phyloP scores from a whole-genome alignment of 30 jellyfish, hydroid and myxozoan species.

The Haliclystus octoradiatus region DNA sequence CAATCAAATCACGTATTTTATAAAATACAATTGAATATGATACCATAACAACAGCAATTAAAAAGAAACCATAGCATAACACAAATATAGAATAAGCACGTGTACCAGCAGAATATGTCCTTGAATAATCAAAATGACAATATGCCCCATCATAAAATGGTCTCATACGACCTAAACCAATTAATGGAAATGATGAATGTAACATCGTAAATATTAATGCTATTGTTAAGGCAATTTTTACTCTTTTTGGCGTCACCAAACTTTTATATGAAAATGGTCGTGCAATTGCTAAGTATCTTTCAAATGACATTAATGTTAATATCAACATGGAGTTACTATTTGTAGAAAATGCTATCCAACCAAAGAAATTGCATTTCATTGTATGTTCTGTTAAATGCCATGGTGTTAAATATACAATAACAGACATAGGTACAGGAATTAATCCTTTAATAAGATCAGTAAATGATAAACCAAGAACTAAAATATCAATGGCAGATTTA shows the following conservation, averaged over 20 bases:
- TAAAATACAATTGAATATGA: slow-evolving; percentile 63
- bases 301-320: slow-evolving; percentile 70
- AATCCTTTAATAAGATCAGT: slow-evolving; percentile 77
- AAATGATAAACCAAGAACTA: slow-evolving; percentile 64
- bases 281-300: slow-evolving; percentile 69
- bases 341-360: slow-evolving; percentile 82
- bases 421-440: slow-evolving; percentile 77
- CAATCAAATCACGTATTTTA: slow-evolving; percentile 58
- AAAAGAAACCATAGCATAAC: slow-evolving; percentile 39
- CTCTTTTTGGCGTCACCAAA: slow-evolving; percentile 45
- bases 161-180: slow-evolving; percentile 60
- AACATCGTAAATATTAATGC: slow-evolving; percentile 39
- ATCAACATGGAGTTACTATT: slow-evolving; percentile 83
- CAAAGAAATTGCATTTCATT: slow-evolving; percentile 55
- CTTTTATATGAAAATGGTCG: slow-evolving; percentile 61
- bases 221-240: slow-evolving; percentile 22
- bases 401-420: slow-evolving; percentile 36
- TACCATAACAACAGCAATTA: slow-evolving; percentile 48
- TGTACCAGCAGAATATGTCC: slow-evolving; percentile 9
- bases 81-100: slow-evolving; percentile 45
- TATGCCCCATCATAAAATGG: slow-evolving; percentile 77
- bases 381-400: slow-evolving; percentile 31
- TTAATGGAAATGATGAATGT: slow-evolving; percentile 54
- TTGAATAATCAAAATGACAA: slow-evolving; percentile 64
- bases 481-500: slow-evolving; percentile 48